A percentile compares a stretch with the other conserved stretches of the same genome.
Evolutionary conservation across 2,888 invertebrate species (phyloP).

Genomic region (Physocephala rufipes): DNA sequence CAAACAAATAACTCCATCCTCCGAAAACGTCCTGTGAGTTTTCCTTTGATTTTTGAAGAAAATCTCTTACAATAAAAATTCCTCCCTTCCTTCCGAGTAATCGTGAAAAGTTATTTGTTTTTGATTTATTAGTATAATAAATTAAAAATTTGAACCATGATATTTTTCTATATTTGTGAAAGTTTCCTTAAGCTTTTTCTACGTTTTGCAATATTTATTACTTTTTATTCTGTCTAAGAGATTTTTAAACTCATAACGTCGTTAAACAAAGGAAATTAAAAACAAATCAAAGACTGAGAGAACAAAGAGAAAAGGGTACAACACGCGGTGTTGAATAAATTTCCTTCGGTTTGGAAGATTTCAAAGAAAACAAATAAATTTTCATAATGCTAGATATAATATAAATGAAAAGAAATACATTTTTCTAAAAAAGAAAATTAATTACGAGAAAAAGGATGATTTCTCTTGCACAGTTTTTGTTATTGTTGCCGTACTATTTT

Average conservation of each 20-base stretch:
- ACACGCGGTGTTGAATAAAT: conserved; percentile 2
- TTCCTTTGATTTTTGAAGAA: too few species aligned
- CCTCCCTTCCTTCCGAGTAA: background rate
- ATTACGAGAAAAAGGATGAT: too few species aligned
- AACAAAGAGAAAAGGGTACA: background rate
- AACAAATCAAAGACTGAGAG: conserved; percentile 1
- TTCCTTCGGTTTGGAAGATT: background rate
- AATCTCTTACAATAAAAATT: too few species aligned
- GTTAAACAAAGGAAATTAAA: conserved; percentile 9
- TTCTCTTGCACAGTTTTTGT: too few species aligned
- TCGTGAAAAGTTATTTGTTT: background rate
- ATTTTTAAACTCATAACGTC: too few species aligned
- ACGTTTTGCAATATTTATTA: background rate
- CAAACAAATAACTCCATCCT: too few species aligned
- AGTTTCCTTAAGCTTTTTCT: background rate
- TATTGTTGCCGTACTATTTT: too few species aligned
- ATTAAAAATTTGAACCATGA: background rate
- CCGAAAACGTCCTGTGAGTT: too few species aligned
- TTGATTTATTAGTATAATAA: conserved; percentile 16
- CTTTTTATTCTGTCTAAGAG: background rate
- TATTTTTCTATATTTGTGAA: too few species aligned
- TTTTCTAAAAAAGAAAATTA: background rate
- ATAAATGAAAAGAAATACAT: background rate
- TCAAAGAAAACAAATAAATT: background rate
- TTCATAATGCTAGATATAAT: background rate